Conservation (phyloP, 2,113 vertebrate species). For the Gavialis gangeticus region DNA sequence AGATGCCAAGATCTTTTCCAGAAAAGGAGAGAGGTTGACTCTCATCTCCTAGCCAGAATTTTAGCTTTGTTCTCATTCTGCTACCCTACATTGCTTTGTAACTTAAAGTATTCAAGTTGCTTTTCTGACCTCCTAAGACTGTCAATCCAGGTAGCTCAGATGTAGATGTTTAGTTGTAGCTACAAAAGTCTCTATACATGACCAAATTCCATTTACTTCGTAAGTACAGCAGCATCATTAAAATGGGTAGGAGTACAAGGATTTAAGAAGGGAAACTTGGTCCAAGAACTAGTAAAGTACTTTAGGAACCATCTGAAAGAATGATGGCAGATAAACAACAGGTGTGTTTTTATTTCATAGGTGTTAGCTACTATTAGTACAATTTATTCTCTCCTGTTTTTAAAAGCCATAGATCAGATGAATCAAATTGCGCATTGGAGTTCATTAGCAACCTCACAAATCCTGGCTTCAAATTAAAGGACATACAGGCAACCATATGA, state of each 20-base stretch:
- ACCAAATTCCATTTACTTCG: not conserved
- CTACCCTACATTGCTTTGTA: not conserved
- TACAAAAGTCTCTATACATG: not conserved
- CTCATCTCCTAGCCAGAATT: not conserved
- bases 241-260: not conserved
- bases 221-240: not conserved
- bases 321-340: not conserved
- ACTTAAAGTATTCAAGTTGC: not conserved
- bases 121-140: not conserved
- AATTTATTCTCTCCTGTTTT: not conserved
- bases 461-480: not conserved
- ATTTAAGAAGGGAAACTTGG: not conserved
- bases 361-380: not conserved
- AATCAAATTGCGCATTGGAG: not conserved
- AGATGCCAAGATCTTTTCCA: not conserved
- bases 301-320: not conserved
- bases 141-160: too few relatives aligned
- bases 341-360: not conserved
- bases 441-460: conserved; percentile 5
- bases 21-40: not conserved
- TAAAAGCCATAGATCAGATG: not conserved
- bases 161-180: too few relatives aligned
- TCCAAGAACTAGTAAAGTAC: not conserved
- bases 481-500: not conserved
- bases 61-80: not conserved